Percentiles rank a stretch among this genome's conserved stretches.
phyloP scores from a whole-genome alignment of 2,797 vertebrate genomes.

The Pangasius macronema region DNA sequence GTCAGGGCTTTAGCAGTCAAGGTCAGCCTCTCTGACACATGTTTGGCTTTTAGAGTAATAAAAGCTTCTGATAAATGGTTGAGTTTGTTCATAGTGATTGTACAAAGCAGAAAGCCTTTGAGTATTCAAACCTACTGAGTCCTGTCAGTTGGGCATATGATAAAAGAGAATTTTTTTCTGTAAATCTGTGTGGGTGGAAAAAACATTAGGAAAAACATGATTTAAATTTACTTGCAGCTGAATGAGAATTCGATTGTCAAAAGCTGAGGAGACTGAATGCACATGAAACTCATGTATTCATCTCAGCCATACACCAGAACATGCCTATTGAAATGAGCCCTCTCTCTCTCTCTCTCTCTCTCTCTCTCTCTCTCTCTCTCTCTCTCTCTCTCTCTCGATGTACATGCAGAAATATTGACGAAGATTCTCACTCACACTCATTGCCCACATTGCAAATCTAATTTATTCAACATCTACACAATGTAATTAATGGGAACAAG shows the following conservation, averaged over 20 bases:
- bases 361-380: neutral
- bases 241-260: neutral
- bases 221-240: neutral
- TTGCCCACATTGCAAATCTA: neutral
- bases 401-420: neutral
- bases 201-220: slow-evolving; percentile 9
- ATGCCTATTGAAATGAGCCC: neutral
- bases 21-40: slow-evolving; percentile 42
- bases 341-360: neutral
- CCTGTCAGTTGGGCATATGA: slow-evolving; percentile 1
- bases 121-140: neutral
- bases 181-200: slow-evolving; percentile 12
- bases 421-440: neutral
- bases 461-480: slow-evolving; percentile 10
- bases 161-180: neutral
- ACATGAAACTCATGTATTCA: neutral
- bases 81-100: slow-evolving; percentile 30
- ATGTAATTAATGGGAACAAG: slow-evolving; percentile 3
- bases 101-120: slow-evolving; percentile 24
- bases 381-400: too few relatives aligned
- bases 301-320: neutral
- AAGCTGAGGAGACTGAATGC: neutral
- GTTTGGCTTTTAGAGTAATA: slow-evolving; percentile 24
- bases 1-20: slow-evolving; percentile 37
- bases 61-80: slow-evolving; percentile 42